Evolutionary conservation across 1,140 invertebrate species (phyloP), one percentile per base, ranked within the genome.

Genomic region (Brachionus angularis): DNA sequence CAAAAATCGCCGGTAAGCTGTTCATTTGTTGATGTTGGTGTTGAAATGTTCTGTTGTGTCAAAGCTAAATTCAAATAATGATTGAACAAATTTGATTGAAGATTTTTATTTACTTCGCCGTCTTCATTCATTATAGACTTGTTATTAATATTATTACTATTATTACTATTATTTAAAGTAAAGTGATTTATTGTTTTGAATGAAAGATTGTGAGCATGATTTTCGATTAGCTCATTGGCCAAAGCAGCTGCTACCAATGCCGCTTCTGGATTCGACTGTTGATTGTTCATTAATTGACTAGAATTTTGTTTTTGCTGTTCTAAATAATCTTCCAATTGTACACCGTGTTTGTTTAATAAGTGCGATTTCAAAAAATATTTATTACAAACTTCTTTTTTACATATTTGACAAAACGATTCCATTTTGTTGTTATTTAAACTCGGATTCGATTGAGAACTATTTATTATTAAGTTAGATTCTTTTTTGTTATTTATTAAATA

Each of bases 361-460:
- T 71, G 70, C 8, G 70, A 50, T 58, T 50, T 46, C 18, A 81
- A 74, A 72, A 81, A 81, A 71, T 81, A 81, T 67, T 81, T 81
- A 72, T 82, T 83, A 55, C 85, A 85, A 73, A 86, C 84, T 75
- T 85, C 84, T 72, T 83, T 80, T 64, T 83, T 79, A 78, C 86
- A 87, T 36, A 86, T 75, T 62, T 83, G 82, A 79, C 93, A 96
- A 79, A 94, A 97, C 2, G 91, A 93, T 82, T 95, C 93, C 0
- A 58, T 18, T 25, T 58, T 58, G 14, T 58, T 31, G 10, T 16
- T 16, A 23, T 36, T 58, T 36, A 58, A 25, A 7, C 39, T n/a
- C 10, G 39, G 18, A 21, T 46, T 47, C 12, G 62, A 33, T 33
- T 67, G 42, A 31, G 42, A 25, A 18, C 34, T 29, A 21, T 46